Base-by-base conservation (phyloP, 2,113 vertebrate species). In the Agapornis roseicollis region DNA sequence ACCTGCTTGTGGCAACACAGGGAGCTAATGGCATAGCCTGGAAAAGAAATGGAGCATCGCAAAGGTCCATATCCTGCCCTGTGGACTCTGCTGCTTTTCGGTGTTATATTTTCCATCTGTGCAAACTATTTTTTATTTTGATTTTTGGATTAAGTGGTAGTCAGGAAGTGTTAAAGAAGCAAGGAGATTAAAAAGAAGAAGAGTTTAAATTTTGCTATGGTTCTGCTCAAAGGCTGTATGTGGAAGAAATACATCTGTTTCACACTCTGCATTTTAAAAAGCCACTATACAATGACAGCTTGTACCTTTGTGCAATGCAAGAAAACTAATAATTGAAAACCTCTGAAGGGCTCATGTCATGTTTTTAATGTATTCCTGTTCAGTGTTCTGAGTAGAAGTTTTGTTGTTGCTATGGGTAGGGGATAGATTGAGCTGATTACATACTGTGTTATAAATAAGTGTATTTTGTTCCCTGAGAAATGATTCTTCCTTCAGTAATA, bases 321-420 rank as follows among this genome's bases (percentile, higher is more conserved):
- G 88, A 88, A 96, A 96, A 91, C 81, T 93, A 95, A 90, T 96
- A 93, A 97, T 84, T 94, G 93, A 96, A 96, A 96, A 88, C 76
- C 85, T 96, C 82, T 86, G 82, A 96, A 96, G 68, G 49, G 46
- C 58, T 94, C 46, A 44, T 94, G 85, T 88, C 89, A 94, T 94
- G 79, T 90, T 94, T 95, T 94, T 96, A 96, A 94, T 91, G 76
- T 91, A 94, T 95, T 95, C 82, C 81, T 89, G 68, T 94, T 94
- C 92, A 79, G 80, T 93, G 80, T 95, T 94, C 88, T 90, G 76
- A 94, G 89, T 76, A 94, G 90, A 96, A 93, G 78, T 95, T 95
- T 92, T 80, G 85, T 94, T 90, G 79, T 88, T 96, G 80, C 93
- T 88, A 47, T 78, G 71, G 71, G 72, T 74, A 91, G 52, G 79